Conservation (phyloP, 1,140 invertebrate genomes). For the Mesaphorura yosii region DNA sequence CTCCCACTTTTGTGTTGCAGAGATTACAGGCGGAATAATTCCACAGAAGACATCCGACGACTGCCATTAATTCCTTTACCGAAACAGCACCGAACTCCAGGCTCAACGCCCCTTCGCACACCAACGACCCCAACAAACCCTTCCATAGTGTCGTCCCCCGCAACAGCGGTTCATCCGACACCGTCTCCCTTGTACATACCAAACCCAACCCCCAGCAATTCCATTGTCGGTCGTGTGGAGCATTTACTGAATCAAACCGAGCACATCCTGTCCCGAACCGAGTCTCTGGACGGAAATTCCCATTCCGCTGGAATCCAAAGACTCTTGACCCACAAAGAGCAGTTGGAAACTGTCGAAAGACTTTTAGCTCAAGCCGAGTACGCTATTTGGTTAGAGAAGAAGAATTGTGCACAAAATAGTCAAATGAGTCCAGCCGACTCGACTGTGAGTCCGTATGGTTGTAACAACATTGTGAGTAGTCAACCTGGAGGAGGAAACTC, state of each 20-base stretch:
- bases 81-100: slow-evolving; percentile 27
- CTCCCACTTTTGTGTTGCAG: slow-evolving; percentile 24
- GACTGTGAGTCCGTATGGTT: slow-evolving; percentile 16
- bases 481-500: slow-evolving; percentile 1
- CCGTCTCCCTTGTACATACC: slow-evolving; percentile 23
- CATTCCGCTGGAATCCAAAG: slow-evolving; percentile 29
- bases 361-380: slow-evolving; percentile 31
- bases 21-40: slow-evolving; percentile 26
- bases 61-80: slow-evolving; percentile 24
- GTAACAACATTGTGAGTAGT: slow-evolving; percentile 1
- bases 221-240: slow-evolving; percentile 31
- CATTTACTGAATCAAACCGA: slow-evolving; percentile 31
- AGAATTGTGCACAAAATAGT: slow-evolving; percentile 30
- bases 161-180: slow-evolving; percentile 13
- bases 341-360: slow-evolving; percentile 30
- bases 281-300: slow-evolving; percentile 30
- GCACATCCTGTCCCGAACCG: slow-evolving; percentile 31
- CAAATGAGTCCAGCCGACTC: slow-evolving; percentile 22
- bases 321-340: slow-evolving; percentile 30
- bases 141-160: slow-evolving; percentile 14
- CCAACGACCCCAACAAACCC: slow-evolving; percentile 26
- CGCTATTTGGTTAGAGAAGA: slow-evolving; percentile 31
- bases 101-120: slow-evolving; percentile 26
- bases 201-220: slow-evolving; percentile 22
- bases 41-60: slow-evolving; percentile 29